A percentile compares a stretch with the other conserved stretches of the same genome.
Conservation (phyloP, 2,888 invertebrate species). For the Caenorhabditis uteleia region DNA sequence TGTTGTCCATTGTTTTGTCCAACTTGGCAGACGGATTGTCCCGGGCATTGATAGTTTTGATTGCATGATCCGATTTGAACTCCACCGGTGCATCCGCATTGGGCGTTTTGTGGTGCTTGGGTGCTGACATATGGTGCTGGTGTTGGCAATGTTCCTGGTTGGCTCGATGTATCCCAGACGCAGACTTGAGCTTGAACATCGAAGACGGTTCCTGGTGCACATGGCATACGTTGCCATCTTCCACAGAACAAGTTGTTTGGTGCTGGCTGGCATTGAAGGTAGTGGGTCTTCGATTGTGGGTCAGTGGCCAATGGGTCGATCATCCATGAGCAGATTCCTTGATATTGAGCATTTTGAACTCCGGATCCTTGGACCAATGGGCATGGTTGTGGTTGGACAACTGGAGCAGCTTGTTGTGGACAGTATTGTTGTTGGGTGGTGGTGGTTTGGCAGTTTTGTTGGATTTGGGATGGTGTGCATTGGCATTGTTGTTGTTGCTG, state of each 20-base stretch:
- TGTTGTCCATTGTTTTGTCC: conserved; percentile 59
- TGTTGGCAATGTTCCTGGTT: conserved; percentile 53
- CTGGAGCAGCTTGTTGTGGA: conserved; percentile 56
- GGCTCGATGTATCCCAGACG: conserved; percentile 46
- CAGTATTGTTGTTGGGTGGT: conserved; percentile 68
- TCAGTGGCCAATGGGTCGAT: conserved; percentile 67
- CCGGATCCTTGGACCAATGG: conserved; percentile 66
- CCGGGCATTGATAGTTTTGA: conserved; percentile 68
- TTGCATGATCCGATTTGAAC: conserved; percentile 68
- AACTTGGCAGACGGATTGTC: conserved; percentile 68
- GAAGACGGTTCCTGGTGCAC: conserved; percentile 68
- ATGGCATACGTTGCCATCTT: conserved; percentile 67
- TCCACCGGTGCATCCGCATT: conserved; percentile 66
- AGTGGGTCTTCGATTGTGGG: conserved; percentile 60
- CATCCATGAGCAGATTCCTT: conserved; percentile 70
- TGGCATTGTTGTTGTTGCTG: conserved; percentile 35
- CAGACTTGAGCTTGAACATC: conserved; percentile 58
- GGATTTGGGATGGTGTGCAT: conserved; percentile 38
- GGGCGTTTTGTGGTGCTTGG: conserved; percentile 50
- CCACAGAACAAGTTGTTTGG: conserved; percentile 69
- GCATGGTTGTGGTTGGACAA: conserved; percentile 67
- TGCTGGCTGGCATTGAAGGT: conserved; percentile 68
- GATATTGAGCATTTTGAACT: conserved; percentile 65
- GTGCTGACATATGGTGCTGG: conserved; percentile 60
- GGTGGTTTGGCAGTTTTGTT: conserved; percentile 62